Conservation (phyloP, 2,888 invertebrate species). For the Aspidiotus rigidus region DNA sequence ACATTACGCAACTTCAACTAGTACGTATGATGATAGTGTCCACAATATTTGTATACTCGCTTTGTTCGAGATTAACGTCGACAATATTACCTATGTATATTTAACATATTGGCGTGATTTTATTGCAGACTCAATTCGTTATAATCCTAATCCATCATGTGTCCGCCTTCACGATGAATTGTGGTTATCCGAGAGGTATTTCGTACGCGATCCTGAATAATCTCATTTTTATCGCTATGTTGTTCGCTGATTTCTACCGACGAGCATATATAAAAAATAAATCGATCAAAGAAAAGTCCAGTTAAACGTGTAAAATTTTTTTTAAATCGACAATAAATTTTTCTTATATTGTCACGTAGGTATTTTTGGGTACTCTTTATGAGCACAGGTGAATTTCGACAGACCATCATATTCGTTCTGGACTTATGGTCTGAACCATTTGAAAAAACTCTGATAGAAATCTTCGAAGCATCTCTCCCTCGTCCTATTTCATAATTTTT, state of each 20-base stretch:
- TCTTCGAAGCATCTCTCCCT: too few relatives aligned
- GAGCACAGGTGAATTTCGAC: too few relatives aligned
- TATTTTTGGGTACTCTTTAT: too few relatives aligned
- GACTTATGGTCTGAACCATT: too few relatives aligned
- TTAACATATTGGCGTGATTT: not conserved
- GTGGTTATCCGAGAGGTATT: conserved; percentile 28
- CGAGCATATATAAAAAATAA: conserved; percentile 15
- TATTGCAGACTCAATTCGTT: conserved; percentile 24
- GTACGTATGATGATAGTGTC: conserved; percentile 43
- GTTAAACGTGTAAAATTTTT: too few relatives aligned
- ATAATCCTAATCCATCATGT: conserved; percentile 26
- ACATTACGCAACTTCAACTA: conserved; percentile 75
- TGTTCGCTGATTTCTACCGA: conserved; percentile 29
- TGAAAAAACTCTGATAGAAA: too few relatives aligned
- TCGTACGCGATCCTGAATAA: conserved; percentile 23
- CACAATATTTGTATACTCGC: not conserved
- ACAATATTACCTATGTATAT: not conserved
- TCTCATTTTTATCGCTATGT: conserved; percentile 23
- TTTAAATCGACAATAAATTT: too few relatives aligned
- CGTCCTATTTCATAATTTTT: too few relatives aligned
- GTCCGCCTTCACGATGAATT: conserved; percentile 23
- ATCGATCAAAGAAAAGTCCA: not conserved
- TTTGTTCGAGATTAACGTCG: not conserved
- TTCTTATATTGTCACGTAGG: too few relatives aligned
- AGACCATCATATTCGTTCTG: too few relatives aligned